These are phyloP conservation scores for Hippopotamyrus pictus DNA, from an alignment of 2,797 vertebrate genomes.

Conservation along the genomic window DNA sequence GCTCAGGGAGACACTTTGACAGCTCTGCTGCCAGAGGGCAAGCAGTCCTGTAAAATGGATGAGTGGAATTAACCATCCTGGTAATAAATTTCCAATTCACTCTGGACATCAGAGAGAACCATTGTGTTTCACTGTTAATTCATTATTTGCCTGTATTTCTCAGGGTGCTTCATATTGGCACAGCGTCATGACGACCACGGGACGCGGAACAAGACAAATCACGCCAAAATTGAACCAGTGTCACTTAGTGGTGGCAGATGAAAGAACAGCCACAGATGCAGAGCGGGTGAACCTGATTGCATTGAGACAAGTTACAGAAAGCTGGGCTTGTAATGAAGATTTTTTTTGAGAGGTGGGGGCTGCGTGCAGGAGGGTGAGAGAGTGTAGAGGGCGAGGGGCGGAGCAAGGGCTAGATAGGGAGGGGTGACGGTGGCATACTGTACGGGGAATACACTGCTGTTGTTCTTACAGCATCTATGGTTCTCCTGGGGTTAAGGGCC, in stretches of 20 bases:
- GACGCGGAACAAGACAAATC: background rate
- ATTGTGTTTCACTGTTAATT: background rate
- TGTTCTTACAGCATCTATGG: background rate
- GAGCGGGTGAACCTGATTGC: background rate
- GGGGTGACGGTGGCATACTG: background rate
- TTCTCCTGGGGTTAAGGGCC: background rate
- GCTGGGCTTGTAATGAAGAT: background rate
- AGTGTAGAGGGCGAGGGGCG: background rate
- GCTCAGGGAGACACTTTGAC: background rate
- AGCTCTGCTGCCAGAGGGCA: background rate
- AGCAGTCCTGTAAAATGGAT: background rate
- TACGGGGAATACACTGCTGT: background rate
- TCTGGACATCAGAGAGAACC: background rate
- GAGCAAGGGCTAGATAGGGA: background rate
- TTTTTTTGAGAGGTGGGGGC: background rate
- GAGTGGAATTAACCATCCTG: background rate
- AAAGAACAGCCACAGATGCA: background rate
- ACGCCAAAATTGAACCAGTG: background rate
- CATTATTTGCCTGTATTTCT: background rate
- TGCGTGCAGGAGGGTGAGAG: background rate
- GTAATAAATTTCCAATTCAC: background rate
- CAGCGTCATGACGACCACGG: background rate
- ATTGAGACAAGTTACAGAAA: background rate
- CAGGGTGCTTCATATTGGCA: background rate
- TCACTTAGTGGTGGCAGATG: background rate